Percentiles rank a stretch among this genome's conserved stretches.
These are phyloP conservation scores for Therioaphis trifolii DNA, from an alignment of 2,888 invertebrate species.

Conservation along the genomic window DNA sequence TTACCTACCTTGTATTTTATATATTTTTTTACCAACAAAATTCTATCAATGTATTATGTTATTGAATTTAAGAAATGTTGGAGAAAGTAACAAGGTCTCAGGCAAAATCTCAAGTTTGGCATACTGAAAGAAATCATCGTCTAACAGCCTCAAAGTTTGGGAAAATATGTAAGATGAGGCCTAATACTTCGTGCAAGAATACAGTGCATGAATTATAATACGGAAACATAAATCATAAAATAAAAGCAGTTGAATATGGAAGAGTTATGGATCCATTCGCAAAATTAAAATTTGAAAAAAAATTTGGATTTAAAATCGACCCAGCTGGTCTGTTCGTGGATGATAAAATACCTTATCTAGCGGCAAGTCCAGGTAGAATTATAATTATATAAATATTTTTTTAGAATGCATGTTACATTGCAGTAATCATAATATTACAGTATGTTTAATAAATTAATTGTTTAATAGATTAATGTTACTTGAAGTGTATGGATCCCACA, in stretches of 20 bases:
- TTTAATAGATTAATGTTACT: too few species aligned
- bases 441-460: too few species aligned
- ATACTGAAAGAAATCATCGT: background rate
- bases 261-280: background rate
- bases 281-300: slow-evolving; percentile 2
- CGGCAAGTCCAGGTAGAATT: background rate
- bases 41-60: background rate
- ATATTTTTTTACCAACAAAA: background rate
- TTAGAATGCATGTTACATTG: too few species aligned
- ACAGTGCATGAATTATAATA: slow-evolving; percentile 1
- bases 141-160: slow-evolving; percentile 6
- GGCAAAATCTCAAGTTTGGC: background rate
- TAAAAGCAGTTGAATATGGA: slow-evolving; percentile 1
- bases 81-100: background rate
- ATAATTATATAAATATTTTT: too few species aligned
- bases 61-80: background rate
- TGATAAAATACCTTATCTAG: background rate
- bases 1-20: too few species aligned
- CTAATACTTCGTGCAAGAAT: slow-evolving; percentile 13
- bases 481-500: too few species aligned
- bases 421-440: too few species aligned
- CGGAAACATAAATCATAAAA: background rate
- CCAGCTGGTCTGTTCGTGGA: background rate
- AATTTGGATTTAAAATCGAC: background rate
- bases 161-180: slow-evolving; percentile 1